Conservation (phyloP, 2,888 invertebrate species). For the Stenotaenia linearis region DNA sequence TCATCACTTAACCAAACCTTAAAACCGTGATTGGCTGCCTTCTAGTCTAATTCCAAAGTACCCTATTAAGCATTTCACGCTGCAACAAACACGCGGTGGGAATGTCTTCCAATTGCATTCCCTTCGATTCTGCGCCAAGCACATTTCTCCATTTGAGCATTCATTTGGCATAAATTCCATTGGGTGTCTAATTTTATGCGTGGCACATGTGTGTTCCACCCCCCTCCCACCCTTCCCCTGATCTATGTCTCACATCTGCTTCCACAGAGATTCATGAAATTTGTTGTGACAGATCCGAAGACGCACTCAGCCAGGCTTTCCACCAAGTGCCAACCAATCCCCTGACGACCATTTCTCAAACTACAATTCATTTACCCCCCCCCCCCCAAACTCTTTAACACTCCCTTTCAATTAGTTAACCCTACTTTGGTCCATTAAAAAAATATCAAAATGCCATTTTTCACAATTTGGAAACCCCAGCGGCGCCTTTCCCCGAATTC, state of each 20-base stretch:
- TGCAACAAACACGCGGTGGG: neutral
- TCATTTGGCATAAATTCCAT: constrained; percentile 15
- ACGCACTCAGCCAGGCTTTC: neutral
- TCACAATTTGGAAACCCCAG: neutral
- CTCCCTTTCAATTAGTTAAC: neutral
- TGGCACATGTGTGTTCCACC: neutral
- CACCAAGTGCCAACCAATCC: constrained; percentile 19
- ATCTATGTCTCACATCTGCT: constrained; percentile 6
- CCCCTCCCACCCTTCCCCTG: neutral
- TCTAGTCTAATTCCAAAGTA: neutral
- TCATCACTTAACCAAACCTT: neutral
- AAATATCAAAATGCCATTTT: neutral
- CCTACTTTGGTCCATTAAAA: neutral
- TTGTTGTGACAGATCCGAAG: constrained; percentile 10
- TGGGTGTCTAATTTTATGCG: constrained; percentile 14
- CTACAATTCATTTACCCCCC: neutral
- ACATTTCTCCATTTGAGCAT: neutral
- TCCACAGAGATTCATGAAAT: constrained; percentile 19
- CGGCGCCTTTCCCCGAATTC: neutral
- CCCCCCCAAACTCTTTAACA: neutral
- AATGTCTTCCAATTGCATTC: constrained; percentile 9
- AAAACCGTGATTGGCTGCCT: neutral
- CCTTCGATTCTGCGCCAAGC: neutral
- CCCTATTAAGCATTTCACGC: constrained; percentile 11
- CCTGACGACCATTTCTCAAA: constrained; percentile 7